Evolutionary conservation across 2,113 vertebrate species (phyloP).

Genomic region (Talpa occidentalis): DNA sequence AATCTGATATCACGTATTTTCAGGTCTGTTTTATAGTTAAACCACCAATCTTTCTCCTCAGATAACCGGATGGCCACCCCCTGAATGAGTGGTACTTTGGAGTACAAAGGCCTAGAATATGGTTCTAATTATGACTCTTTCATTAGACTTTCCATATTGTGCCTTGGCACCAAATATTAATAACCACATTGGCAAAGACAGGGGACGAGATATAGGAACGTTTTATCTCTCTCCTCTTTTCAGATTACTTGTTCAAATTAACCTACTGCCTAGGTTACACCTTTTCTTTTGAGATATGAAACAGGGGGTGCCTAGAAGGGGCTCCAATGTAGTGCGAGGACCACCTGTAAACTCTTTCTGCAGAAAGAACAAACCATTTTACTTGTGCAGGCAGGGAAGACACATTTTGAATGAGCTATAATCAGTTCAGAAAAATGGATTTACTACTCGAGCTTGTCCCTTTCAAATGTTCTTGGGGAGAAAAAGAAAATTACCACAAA

Average conservation of each 20-base stretch:
- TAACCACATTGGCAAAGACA: neutral
- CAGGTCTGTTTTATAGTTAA: neutral
- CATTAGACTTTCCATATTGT: neutral
- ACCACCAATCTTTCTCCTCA: neutral
- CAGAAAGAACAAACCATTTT: slow-evolving; percentile 65
- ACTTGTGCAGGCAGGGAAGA: slow-evolving; percentile 66
- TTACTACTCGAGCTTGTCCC: slow-evolving; percentile 57
- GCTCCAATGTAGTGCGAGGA: slow-evolving; percentile 11
- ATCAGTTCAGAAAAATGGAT: slow-evolving; percentile 56
- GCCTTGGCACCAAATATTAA: slow-evolving; percentile 21
- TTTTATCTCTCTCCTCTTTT: neutral
- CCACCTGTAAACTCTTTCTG: slow-evolving; percentile 54
- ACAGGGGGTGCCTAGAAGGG: slow-evolving; percentile 34
- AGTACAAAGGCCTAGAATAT: neutral
- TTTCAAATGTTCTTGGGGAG: slow-evolving; percentile 69
- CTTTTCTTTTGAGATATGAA: slow-evolving; percentile 46
- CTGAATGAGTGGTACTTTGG: neutral
- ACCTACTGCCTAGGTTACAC: neutral
- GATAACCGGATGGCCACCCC: neutral
- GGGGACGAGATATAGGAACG: neutral
- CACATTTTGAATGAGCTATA: slow-evolving; percentile 63
- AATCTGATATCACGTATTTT: neutral
- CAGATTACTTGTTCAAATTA: slow-evolving; percentile 29
- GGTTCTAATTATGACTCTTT: neutral
- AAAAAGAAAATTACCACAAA: slow-evolving; percentile 54